These are phyloP conservation scores for Flexamia atlantica DNA, from an alignment of 2,888 invertebrate genomes.

Conservation along the genomic window DNA sequence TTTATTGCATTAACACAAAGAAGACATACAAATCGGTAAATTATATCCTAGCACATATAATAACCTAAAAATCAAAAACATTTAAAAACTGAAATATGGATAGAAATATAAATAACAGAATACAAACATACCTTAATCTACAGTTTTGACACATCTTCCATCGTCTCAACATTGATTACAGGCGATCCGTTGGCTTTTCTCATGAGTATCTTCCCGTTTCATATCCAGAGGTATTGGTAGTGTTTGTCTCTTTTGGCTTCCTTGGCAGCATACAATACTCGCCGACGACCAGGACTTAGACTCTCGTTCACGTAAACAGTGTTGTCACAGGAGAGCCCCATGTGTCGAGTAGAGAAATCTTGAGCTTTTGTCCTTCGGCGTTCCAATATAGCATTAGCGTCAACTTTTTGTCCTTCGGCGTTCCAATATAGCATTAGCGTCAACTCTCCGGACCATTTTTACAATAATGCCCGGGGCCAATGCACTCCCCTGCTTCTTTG, in stretches of 20 bases:
- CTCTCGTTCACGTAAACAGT: slow-evolving; percentile 46
- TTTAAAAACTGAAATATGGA: no score
- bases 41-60: no score
- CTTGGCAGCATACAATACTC: slow-evolving; percentile 24
- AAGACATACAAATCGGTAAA: no score
- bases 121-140: no score
- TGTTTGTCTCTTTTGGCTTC: not conserved
- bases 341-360: not conserved
- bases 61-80: no score
- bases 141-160: no score
- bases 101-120: no score
- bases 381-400: not conserved
- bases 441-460: no score
- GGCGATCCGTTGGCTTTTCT: slow-evolving; percentile 26
- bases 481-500: no score
- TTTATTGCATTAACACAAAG: no score
- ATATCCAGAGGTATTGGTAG: slow-evolving; percentile 44
- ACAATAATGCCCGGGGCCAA: no score
- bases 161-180: not conserved
- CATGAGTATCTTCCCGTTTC: slow-evolving; percentile 48
- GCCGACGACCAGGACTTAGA: slow-evolving; percentile 10
- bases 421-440: not conserved
- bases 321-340: not conserved
- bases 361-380: not conserved
- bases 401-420: not conserved